phyloP scores from a whole-genome alignment of 2,888 invertebrate genomes.

The Julus scandinavius region DNA sequence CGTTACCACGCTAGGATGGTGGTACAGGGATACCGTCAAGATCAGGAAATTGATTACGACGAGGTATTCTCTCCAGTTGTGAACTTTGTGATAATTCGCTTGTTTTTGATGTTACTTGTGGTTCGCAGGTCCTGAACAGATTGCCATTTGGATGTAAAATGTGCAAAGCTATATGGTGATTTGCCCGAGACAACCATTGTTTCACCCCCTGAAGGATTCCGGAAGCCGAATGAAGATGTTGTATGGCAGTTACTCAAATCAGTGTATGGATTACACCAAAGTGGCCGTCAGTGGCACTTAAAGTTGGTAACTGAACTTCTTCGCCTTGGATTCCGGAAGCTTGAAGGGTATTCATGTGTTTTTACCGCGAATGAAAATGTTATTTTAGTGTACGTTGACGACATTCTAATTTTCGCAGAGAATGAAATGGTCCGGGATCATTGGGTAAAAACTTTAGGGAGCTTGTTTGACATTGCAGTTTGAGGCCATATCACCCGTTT shows the following conservation, averaged over 20 bases:
- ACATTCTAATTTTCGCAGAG: not conserved
- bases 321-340: not conserved
- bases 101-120: not conserved
- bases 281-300: not conserved
- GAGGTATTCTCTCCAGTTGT: not conserved
- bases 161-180: not conserved
- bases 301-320: not conserved
- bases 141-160: not conserved
- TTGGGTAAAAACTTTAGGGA: too few species aligned
- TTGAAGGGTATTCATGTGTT: not conserved
- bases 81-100: not conserved
- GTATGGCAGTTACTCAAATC: too few species aligned
- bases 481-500: too few species aligned
- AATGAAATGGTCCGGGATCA: not conserved
- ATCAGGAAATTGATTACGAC: not conserved
- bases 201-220: not conserved
- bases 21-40: not conserved
- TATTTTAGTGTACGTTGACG: not conserved
- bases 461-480: too few species aligned
- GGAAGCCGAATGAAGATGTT: not conserved
- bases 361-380: not conserved
- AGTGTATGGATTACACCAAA: not conserved
- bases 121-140: not conserved
- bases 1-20: not conserved
- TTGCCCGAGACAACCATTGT: not conserved